These are phyloP conservation scores for Papilio gigon DNA, from an alignment of 2,888 invertebrate species.

Conservation along the genomic window DNA sequence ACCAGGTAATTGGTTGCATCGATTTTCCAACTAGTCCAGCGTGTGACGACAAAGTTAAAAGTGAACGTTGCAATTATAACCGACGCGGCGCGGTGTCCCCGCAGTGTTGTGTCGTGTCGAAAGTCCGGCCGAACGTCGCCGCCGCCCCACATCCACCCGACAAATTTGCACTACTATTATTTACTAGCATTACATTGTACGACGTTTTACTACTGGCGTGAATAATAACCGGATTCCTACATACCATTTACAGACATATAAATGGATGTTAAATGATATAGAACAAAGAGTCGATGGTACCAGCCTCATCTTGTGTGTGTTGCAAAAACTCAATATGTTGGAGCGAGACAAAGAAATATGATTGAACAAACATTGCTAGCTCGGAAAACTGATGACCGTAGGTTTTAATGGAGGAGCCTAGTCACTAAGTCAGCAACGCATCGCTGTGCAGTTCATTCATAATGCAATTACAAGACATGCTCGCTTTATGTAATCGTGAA, in stretches of 20 bases:
- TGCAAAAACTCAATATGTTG: conserved; percentile 27
- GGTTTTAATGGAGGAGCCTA: conserved; percentile 27
- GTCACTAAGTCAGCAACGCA: conserved; percentile 26
- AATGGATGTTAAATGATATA: conserved; percentile 13
- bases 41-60: conserved; percentile 49
- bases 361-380: conserved; percentile 28
- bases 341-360: conserved; percentile 34
- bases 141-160: conserved; percentile 52
- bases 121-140: conserved; percentile 45
- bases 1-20: conserved; percentile 24
- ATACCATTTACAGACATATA: conserved; percentile 33
- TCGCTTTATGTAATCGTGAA: conserved; percentile 33
- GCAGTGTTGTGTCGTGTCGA: conserved; percentile 50
- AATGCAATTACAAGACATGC: conserved; percentile 37
- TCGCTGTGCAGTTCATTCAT: conserved; percentile 32
- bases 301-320: not conserved
- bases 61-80: conserved; percentile 43
- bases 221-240: conserved; percentile 40
- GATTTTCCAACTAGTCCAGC: conserved; percentile 31
- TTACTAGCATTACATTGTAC: conserved; percentile 40
- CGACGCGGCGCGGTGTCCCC: conserved; percentile 43
- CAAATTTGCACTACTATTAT: conserved; percentile 48
- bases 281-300: conserved; percentile 17
- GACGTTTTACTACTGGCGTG: conserved; percentile 39
- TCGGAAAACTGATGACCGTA: conserved; percentile 30